Percentiles rank a stretch among this genome's conserved stretches.
Conservation (phyloP, 2,797 vertebrate species). For the Alectoris magna region DNA sequence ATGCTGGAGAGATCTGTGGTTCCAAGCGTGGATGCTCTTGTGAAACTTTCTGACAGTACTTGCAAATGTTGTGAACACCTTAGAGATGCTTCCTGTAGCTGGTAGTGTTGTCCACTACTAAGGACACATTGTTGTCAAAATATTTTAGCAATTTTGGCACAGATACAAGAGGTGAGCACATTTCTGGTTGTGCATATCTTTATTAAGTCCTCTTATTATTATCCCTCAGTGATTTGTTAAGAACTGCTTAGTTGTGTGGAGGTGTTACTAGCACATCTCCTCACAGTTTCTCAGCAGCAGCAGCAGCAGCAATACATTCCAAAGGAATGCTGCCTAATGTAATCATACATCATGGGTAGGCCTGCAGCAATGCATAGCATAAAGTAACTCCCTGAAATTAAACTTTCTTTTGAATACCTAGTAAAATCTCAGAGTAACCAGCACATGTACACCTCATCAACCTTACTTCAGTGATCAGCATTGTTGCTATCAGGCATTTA, state of each 20-base stretch:
- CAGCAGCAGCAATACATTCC: neutral
- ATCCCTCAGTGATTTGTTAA: neutral
- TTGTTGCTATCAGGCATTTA: neutral
- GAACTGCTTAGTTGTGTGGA: neutral
- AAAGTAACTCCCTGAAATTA: neutral
- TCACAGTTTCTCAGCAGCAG: neutral
- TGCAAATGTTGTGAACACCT: neutral
- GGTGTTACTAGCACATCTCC: neutral
- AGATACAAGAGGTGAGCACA: neutral
- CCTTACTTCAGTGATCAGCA: neutral
- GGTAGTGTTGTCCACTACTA: neutral
- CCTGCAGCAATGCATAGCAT: neutral
- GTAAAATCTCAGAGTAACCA: neutral
- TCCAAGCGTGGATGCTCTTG: neutral
- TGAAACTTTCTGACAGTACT: slow-evolving; percentile 7
- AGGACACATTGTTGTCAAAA: neutral
- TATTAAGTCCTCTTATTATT: neutral
- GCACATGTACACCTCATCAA: neutral
- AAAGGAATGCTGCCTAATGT: neutral
- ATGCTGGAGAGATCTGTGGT: neutral
- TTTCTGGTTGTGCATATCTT: neutral
- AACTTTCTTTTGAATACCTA: neutral
- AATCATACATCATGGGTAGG: neutral
- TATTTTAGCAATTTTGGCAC: neutral
- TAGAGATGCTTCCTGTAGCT: neutral